Evolutionary conservation across 2,113 vertebrate genomes (phyloP).

Genomic region (Paradoxurus hermaphroditus): DNA sequence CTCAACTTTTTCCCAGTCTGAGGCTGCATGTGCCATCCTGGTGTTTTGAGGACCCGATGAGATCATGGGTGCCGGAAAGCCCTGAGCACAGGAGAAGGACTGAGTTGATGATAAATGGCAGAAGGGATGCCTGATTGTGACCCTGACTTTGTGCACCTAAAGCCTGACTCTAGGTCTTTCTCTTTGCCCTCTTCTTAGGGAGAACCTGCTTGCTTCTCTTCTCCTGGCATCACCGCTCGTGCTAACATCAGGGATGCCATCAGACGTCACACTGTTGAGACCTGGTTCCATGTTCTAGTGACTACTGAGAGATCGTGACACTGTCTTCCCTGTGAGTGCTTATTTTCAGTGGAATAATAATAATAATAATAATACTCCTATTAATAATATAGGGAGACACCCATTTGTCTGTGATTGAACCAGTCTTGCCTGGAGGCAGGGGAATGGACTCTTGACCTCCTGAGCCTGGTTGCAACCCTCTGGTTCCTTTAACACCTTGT

Average conservation of each 20-base stretch:
- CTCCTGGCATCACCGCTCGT: background rate
- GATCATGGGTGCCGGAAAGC: background rate
- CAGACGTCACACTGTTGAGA: background rate
- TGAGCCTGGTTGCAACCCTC: background rate
- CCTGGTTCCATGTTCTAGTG: background rate
- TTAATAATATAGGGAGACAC: background rate
- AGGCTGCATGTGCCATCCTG: fast-evolving
- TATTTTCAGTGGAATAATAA: constrained; percentile 8
- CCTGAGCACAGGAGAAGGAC: background rate
- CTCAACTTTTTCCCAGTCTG: background rate
- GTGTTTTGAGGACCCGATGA: background rate
- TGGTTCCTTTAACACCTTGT: background rate
- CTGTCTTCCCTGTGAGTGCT: background rate
- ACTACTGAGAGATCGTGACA: background rate
- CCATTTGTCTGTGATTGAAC: background rate
- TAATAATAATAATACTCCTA: background rate
- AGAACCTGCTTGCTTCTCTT: background rate
- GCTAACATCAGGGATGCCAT: background rate
- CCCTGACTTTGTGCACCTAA: background rate
- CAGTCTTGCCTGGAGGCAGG: background rate
- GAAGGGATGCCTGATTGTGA: background rate
- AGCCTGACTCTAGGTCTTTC: background rate
- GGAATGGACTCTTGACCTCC: background rate
- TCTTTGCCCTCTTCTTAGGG: background rate
- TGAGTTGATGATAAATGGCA: background rate